Evolutionary conservation across 2,113 vertebrate species (phyloP).

Genomic region (Pterocles gutturalis): DNA sequence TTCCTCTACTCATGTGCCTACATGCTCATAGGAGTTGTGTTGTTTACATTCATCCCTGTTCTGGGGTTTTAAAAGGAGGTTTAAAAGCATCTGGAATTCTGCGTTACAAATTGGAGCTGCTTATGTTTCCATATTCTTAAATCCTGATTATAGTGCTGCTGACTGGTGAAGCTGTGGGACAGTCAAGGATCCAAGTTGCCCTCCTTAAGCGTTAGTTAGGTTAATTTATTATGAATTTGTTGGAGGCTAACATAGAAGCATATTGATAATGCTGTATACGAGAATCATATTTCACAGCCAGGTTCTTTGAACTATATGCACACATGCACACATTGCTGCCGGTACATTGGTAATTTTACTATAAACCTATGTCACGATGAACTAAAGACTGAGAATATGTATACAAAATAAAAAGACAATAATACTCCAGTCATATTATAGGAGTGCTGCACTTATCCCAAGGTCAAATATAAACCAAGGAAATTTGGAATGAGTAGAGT

Average conservation of each 20-base stretch:
- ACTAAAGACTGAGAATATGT: not conserved
- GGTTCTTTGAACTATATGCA: not conserved
- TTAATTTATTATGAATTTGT: not conserved
- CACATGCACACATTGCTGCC: not conserved
- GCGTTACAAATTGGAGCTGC: not conserved
- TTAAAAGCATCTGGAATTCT: not conserved
- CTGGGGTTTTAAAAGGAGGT: not conserved
- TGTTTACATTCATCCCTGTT: not conserved
- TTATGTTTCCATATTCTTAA: not conserved
- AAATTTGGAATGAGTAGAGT: not conserved
- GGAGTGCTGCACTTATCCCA: not conserved
- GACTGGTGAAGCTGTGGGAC: not conserved
- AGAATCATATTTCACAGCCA: not conserved
- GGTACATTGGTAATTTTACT: not conserved
- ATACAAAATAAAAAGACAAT: not conserved
- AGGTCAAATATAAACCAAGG: constrained; percentile 8
- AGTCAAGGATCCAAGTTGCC: not conserved
- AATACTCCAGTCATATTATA: not conserved
- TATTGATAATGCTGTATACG: not conserved
- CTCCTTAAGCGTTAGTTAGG: not conserved
- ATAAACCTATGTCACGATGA: not conserved
- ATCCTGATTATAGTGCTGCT: not conserved
- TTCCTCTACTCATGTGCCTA: not conserved
- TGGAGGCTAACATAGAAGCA: not conserved
- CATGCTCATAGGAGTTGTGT: not conserved